Percentiles rank a stretch among this genome's conserved stretches.
These are phyloP conservation scores for Drosophila tripunctata DNA, from an alignment of 2,888 invertebrate species.

Conservation along the genomic window DNA sequence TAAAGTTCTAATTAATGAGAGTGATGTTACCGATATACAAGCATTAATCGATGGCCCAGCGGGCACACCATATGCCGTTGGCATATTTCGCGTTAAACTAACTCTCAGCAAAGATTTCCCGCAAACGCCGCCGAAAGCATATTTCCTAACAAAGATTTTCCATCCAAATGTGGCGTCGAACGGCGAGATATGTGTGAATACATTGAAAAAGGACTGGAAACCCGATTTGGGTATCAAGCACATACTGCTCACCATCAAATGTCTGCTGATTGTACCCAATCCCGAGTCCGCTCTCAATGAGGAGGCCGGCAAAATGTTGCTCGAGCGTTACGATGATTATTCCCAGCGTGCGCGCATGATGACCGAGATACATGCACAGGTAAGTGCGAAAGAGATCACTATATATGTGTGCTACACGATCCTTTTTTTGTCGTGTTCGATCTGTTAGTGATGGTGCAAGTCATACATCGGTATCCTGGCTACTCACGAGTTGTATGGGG, in stretches of 20 bases:
- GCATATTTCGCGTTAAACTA: conserved; percentile 94
- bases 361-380: conserved; percentile 95
- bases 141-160: conserved; percentile 97
- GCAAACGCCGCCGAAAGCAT: conserved; percentile 95
- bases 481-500: no score
- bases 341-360: conserved; percentile 94
- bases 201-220: conserved; percentile 98
- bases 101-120: conserved; percentile 97
- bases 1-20: conserved; percentile 94
- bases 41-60: conserved; percentile 97
- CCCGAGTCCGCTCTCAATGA: conserved; percentile 98
- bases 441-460: no score
- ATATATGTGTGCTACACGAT: no score
- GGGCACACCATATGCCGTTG: conserved; percentile 96
- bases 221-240: conserved; percentile 97
- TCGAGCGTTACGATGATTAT: conserved; percentile 97
- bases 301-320: conserved; percentile 96
- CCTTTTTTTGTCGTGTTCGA: no score
- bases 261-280: conserved; percentile 98
- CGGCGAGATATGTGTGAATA: conserved; percentile 98
- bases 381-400: conserved; percentile 65
- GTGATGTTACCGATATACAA: conserved; percentile 97
- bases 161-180: conserved; percentile 97
- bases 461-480: no score
- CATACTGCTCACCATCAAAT: conserved; percentile 96